phyloP scores from a whole-genome alignment of 2,113 vertebrate species.

The Paratilapia polleni region DNA sequence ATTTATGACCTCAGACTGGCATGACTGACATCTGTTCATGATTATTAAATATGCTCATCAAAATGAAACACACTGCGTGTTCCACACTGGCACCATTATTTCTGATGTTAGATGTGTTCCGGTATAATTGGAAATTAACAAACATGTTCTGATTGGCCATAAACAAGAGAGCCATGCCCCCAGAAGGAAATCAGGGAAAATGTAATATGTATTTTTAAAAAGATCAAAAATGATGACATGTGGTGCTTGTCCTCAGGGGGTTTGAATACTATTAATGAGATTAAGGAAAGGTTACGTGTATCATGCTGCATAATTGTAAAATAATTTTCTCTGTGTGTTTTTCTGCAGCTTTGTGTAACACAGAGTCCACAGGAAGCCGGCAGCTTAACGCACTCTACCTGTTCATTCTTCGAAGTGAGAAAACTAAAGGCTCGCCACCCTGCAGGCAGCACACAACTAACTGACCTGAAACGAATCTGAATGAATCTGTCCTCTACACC shows the following conservation, averaged over 20 bases:
- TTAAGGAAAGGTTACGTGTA: constrained; percentile 18
- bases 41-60: constrained; percentile 19
- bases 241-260: neutral
- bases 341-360: neutral
- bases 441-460: constrained; percentile 30
- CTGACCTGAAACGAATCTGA: constrained; percentile 59
- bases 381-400: constrained; percentile 32
- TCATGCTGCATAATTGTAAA: neutral
- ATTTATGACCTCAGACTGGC: neutral
- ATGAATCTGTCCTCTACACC: constrained; percentile 34
- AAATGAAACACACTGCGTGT: constrained; percentile 24
- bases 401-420: constrained; percentile 17
- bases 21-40: constrained; percentile 10
- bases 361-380: neutral
- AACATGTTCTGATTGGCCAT: constrained; percentile 31
- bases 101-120: constrained; percentile 13
- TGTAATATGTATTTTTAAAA: constrained; percentile 14
- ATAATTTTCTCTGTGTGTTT: neutral
- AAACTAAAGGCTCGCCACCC: constrained; percentile 22
- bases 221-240: constrained; percentile 20
- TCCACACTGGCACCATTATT: neutral
- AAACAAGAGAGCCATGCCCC: constrained; percentile 23
- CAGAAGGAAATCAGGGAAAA: constrained; percentile 27
- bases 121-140: constrained; percentile 42
- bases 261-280: constrained; percentile 16